Base-by-base conservation (phyloP, 2,113 vertebrate genomes). In the Heliornis fulica region DNA sequence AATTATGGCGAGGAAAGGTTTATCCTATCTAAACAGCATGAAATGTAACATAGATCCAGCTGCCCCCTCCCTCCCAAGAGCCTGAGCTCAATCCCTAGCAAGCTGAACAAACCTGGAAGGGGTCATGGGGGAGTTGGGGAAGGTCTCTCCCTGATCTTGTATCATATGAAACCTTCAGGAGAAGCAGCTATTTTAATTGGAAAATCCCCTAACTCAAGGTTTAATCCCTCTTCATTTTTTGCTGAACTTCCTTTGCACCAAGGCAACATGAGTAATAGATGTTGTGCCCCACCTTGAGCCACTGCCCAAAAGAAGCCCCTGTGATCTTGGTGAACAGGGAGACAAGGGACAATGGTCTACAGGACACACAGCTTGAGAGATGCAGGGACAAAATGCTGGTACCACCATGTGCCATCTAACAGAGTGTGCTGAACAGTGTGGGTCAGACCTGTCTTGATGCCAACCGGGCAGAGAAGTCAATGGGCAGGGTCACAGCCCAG, bases 21-120 rank as follows among this genome's bases (percentile, higher is more conserved):
- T 96, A 98, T 94, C 90, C 95, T 98, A 77, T 98, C 91, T 76
- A 98, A 97, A 98, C 95, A 98, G 95, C 93, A 83, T 8, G 7
- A 97, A 93, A 92, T 85, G 93, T 97, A 97, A 98, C 84, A 51
- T 95, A 97, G 96, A 86, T 76, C 85, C 82, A 87, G 96, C 94
- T 91, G 78, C 50, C 83, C 71, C 26, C 10, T 80, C 14, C 4
- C 71, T 95, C 88, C 80, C 17, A 57, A 96, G 92, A 85, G 81
- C 90, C 92, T 93, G 80, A 87, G 94, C 96, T 97, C 83, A 93
- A 83, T 93, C 92, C 95, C 77, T 72, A 94, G 91, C 94, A 95
- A 97, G 92, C 95, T 96, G 94, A 98, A 95, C 96, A 89, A 86
- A 89, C 85, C 93, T 69, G 89, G 86, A 93, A 90, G 29, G 66